Evolutionary conservation across 2,113 vertebrate genomes (phyloP), one percentile per base, ranked within the genome.

Genomic region (Mirounga angustirostris): DNA sequence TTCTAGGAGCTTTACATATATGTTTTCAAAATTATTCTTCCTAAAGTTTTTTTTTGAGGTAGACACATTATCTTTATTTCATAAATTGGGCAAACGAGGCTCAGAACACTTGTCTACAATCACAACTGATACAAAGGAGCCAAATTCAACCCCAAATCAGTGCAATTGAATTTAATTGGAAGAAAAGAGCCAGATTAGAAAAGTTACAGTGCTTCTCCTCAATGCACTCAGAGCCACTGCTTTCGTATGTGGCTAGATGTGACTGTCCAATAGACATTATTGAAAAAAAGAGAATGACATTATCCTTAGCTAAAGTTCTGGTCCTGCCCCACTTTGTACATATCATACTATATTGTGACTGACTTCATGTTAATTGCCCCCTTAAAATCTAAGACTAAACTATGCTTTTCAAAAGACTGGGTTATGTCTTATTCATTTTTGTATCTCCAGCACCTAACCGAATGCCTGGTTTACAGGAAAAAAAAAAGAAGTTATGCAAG

Each of bases 11-110:
- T 93, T 65, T 91, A 43, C 8, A 43, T 65, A 28, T 15, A 26
- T 46, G 1, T 67, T 28, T 73, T 94, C n/a, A 82, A 87, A 96
- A 58, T 36, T 63, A 79, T 40, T 84, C 82, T 97, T 91, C 13
- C 28, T 30, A 0, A 71, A 26, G 7, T 84, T 89, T 90, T 43
- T 56, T 24, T 43, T 58, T 50, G 13, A 89, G 43, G 2, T 81
- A 81, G 43, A 15, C 33, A 76, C 50, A 86, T 74, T 85, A 46
- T 52, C 36, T 74, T 84, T 73, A 82, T 73, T 92, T 96, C 26
- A 76, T 56, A 91, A 89, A 46, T 43, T 1, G 7, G 21, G 21
- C 95, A 93, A 85, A 2, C 14, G 74, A 71, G 80, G 59, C 36
- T 82, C 10, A 91, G 50, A 74, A 91, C 13, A 52, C 11, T 76